phyloP scores from a whole-genome alignment of 2,797 vertebrate genomes.

The Chelon labrosus region DNA sequence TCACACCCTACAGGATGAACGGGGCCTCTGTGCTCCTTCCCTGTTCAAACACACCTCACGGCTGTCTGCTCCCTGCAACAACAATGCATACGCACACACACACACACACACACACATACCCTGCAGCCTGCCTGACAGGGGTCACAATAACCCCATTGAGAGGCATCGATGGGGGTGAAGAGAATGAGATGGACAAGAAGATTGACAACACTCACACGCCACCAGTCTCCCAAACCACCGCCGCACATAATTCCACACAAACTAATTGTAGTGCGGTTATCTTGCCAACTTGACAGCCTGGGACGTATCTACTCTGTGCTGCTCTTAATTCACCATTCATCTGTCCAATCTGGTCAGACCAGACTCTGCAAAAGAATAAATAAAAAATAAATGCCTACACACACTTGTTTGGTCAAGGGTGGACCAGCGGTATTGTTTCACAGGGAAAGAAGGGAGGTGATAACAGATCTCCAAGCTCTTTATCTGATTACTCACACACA shows the following conservation, averaged over 20 bases:
- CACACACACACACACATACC: slow-evolving; percentile 33
- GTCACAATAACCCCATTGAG: slow-evolving; percentile 78
- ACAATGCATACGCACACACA: slow-evolving; percentile 63
- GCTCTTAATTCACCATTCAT: slow-evolving; percentile 66
- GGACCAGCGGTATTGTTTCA: slow-evolving; percentile 66
- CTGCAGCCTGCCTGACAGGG: slow-evolving; percentile 55
- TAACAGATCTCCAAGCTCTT: slow-evolving; percentile 60
- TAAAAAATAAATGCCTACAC: slow-evolving; percentile 5
- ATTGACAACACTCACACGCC: slow-evolving; percentile 57
- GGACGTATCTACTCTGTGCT: slow-evolving; percentile 45
- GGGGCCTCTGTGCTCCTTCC: slow-evolving; percentile 79
- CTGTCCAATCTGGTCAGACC: slow-evolving; percentile 52
- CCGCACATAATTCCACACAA: slow-evolving; percentile 35
- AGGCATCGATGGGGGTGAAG: slow-evolving; percentile 66
- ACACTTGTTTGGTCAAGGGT: slow-evolving; percentile 64
- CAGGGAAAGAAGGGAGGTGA: slow-evolving; percentile 59
- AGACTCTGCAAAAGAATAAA: neutral
- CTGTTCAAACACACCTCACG: slow-evolving; percentile 85
- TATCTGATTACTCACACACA: slow-evolving; percentile 72
- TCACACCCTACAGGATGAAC: slow-evolving; percentile 77
- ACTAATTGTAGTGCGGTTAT: slow-evolving; percentile 50
- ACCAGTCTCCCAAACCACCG: neutral
- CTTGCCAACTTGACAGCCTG: slow-evolving; percentile 55
- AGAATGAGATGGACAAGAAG: slow-evolving; percentile 50
- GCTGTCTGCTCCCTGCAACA: slow-evolving; percentile 81